Conservation (phyloP, 1,140 invertebrate species). For the Bombus superbus region DNA sequence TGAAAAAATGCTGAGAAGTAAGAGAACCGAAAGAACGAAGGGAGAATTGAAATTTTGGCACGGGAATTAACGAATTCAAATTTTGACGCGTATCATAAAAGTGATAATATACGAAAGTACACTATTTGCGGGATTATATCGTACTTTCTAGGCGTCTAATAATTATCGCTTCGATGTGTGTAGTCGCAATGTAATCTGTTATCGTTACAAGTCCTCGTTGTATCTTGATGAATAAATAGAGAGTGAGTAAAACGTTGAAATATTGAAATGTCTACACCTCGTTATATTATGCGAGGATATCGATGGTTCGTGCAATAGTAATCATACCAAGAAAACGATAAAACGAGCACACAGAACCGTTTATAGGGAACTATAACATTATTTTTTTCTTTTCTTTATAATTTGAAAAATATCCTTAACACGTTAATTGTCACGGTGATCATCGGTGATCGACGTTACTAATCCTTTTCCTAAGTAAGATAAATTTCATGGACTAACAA, state of each 20-base stretch:
- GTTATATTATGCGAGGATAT: slow-evolving; percentile 14
- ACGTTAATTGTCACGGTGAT: no score
- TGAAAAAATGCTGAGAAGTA: neutral
- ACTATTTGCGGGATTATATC: slow-evolving; percentile 38
- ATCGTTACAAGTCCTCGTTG: slow-evolving; percentile 60
- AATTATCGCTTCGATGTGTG: slow-evolving; percentile 60
- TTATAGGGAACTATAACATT: neutral
- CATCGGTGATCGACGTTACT: no score
- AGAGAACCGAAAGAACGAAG: neutral
- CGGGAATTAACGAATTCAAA: neutral
- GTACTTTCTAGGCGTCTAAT: slow-evolving; percentile 52
- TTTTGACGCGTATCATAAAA: slow-evolving; percentile 5
- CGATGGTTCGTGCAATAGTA: neutral
- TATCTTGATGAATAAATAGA: slow-evolving; percentile 67
- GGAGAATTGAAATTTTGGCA: neutral
- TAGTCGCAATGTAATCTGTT: slow-evolving; percentile 61
- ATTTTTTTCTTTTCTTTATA: neutral
- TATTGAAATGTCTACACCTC: slow-evolving; percentile 48
- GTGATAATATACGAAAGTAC: slow-evolving; percentile 30
- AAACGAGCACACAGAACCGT: neutral
- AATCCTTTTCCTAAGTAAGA: no score
- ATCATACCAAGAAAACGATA: neutral
- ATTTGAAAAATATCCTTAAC: neutral
- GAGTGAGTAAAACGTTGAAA: slow-evolving; percentile 62
- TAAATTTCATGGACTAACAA: no score